Conservation (phyloP, 2,888 invertebrate genomes). For the Melinaea marsaeus region DNA sequence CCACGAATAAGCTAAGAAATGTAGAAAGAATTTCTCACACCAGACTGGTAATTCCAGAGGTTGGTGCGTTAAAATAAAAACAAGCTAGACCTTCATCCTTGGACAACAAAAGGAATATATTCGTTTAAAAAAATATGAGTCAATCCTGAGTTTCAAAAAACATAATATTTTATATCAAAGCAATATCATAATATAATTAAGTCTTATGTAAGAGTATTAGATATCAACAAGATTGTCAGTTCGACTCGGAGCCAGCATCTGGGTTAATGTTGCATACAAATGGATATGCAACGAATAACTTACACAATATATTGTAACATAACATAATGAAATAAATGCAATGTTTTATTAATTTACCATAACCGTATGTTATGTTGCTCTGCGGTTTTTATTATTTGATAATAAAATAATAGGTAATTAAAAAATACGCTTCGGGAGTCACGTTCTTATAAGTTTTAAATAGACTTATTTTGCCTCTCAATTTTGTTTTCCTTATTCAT, state of each 20-base stretch:
- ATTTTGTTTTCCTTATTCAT: no score
- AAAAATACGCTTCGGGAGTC: no score
- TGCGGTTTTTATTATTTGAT: neutral
- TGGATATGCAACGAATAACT: neutral
- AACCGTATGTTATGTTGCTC: neutral
- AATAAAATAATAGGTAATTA: no score
- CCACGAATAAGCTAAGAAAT: no score
- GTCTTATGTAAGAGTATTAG: neutral
- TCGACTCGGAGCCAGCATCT: neutral
- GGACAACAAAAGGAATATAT: no score
- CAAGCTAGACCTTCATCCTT: slow-evolving; percentile 1
- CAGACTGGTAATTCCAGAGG: no score
- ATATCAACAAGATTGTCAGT: neutral
- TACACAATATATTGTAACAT: neutral
- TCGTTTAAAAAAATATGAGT: no score
- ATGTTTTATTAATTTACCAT: neutral
- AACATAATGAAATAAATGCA: neutral
- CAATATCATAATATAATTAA: no score
- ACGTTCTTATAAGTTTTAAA: no score
- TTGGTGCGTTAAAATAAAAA: neutral
- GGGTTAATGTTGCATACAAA: slow-evolving; percentile 4
- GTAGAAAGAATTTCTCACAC: no score
- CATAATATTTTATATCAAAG: slow-evolving; percentile 13
- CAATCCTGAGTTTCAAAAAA: no score
- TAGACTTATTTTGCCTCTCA: no score